Conservation (phyloP, 2,113 vertebrate species). For the Notothenia coriiceps region DNA sequence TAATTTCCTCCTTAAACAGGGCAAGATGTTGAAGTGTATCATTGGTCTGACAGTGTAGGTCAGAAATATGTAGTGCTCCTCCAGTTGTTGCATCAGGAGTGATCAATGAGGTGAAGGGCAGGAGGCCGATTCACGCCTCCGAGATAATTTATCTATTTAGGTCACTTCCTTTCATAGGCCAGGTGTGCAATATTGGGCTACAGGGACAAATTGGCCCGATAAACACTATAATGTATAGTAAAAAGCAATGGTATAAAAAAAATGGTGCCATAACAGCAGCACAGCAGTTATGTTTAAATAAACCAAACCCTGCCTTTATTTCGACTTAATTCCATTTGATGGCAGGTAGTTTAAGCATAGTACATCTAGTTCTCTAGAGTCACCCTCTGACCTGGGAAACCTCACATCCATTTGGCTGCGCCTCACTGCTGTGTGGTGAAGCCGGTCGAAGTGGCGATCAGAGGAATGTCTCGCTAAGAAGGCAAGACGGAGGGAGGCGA, state of each 20-base stretch:
- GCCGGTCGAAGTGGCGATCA: constrained; percentile 36
- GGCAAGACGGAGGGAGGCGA: not conserved
- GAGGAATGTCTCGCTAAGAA: constrained; percentile 29
- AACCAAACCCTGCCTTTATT: not conserved
- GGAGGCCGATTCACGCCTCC: not conserved
- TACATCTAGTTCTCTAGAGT: not conserved
- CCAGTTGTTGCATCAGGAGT: not conserved
- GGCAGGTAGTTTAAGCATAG: constrained; percentile 17
- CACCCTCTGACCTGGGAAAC: constrained; percentile 20
- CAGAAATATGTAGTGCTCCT: constrained; percentile 7
- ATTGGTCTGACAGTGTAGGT: not conserved
- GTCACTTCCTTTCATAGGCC: not conserved
- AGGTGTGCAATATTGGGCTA: not conserved
- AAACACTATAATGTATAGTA: not conserved
- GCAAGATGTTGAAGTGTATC: not conserved
- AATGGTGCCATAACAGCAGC: not conserved
- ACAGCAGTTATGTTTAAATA: constrained; percentile 1
- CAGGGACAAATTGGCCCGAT: not conserved
- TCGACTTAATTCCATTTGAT: constrained; percentile 8
- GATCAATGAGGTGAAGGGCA: constrained; percentile 34
- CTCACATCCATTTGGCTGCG: constrained; percentile 7
- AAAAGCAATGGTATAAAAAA: not conserved
- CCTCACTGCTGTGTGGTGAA: constrained; percentile 5
- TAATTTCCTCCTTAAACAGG: not conserved
- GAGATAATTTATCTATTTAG: constrained; percentile 1